Evolutionary conservation across 2,113 vertebrate genomes (phyloP).

Genomic region (Vidua macroura): DNA sequence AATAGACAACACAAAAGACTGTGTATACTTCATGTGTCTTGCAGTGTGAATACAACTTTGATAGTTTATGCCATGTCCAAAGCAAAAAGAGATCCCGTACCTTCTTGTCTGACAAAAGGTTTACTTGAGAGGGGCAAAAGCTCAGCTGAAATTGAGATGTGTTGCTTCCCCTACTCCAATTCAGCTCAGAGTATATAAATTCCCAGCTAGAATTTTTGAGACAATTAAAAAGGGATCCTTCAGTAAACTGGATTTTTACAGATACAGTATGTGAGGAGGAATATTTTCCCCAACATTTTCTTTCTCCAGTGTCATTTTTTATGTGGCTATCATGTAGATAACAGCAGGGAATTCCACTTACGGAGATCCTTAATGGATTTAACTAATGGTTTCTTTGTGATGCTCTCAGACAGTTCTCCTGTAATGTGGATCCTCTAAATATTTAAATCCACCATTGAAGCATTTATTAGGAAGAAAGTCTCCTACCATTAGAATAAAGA

Average conservation of each 20-base stretch:
- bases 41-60: neutral
- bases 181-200: neutral
- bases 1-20: neutral
- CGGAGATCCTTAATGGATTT: constrained; percentile 68
- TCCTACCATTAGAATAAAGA: constrained; percentile 54
- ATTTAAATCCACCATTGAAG: constrained; percentile 67
- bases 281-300: constrained; percentile 23
- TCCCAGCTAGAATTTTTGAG: neutral
- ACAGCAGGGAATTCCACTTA: constrained; percentile 64
- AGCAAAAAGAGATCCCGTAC: neutral
- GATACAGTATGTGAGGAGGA: neutral
- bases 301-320: constrained; percentile 16
- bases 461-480: constrained; percentile 65
- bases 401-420: constrained; percentile 55
- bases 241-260: neutral
- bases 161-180: neutral
- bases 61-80: neutral
- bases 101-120: constrained; percentile 18
- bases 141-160: neutral
- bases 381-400: constrained; percentile 68
- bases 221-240: neutral
- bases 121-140: constrained; percentile 10
- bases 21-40: neutral
- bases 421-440: constrained; percentile 68
- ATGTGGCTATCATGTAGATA: constrained; percentile 50